Base-by-base conservation (phyloP, 2,113 vertebrate species). In the Carassius auratus region DNA sequence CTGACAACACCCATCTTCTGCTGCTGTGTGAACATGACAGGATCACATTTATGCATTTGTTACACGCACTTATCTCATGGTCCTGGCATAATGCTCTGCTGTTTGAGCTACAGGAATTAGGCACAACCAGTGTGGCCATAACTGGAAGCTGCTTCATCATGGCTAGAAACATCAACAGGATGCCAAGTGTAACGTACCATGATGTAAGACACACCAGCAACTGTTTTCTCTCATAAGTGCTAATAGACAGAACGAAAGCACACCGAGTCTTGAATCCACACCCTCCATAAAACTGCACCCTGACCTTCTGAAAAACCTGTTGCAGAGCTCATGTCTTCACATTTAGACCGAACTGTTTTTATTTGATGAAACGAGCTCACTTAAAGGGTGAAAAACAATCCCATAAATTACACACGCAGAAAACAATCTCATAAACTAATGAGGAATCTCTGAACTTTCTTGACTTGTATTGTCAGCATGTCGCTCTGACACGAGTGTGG, bases 171-270 rank as follows among this genome's bases (percentile, higher is more conserved):
- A 38, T 21, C 81, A 73, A 83, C 81, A 73, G 66, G 68, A 61
- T 69, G 45, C 36, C 84, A 74, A 81, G 50, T 33, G 38, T 62
- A 52, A 21, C 42, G 79, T 57, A 85, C 76, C 30, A 79, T 78
- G 84, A 84, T 74, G 36, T 62, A 74, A 57, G 73, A 75, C 38
- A 85, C 71, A 84, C 79, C 42, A 66, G 59, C 76, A 77, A 73
- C 36, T 79, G 74, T 83, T 66, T 84, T 87, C 62, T 42, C 59
- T 75, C 73, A 26, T 71, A 86, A 38, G 84, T 59, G 89, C 84
- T 86, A 89, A 89, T 80, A 76, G 77, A 36, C 81, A 76, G 59
- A 61, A 64, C 23, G 57, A 82, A 85, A 64, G 64, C 85, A 59
- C 86, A 62, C 57, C 4, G n/a, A 75, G 80, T 71, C 48, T 86